Evolutionary conservation across 2,888 invertebrate genomes (phyloP), one percentile per base, ranked within the genome.

Genomic region (Gari tellinella): DNA sequence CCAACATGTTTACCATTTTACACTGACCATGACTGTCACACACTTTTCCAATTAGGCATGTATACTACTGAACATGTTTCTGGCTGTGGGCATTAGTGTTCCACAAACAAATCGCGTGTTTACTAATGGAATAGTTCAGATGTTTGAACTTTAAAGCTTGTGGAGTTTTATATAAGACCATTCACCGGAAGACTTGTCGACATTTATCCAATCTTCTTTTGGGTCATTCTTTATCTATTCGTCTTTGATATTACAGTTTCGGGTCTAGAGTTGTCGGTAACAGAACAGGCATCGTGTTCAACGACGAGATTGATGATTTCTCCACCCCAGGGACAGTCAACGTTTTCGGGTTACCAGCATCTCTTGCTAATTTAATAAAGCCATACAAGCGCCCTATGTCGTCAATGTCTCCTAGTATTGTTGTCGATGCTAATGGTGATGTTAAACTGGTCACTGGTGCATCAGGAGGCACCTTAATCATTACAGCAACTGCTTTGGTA

Each of bases 281-380:
- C 2, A 25, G 81, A 17, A 88, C 89, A 7, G 99, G 98, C 0
- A 95, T 99, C 19, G 93, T 98, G 14, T 95, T 97, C 92, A 97
- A 97, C 91, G 95, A 96, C 85, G 95, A 96, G 88, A 97, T 97
- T 96, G 96, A 97, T 84, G 97, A 97, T 90, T 99, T 98, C 91
- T 95, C 96, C 0, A 93, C 95, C 4, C 95, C 96, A 0, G 69
- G 84, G 2, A 85, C 85, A 46, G 64, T 57, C 8, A 86, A 87
- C 51, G 46, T 21, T 23, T 92, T 89, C 67, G 92, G 91, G 1
- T 86, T 91, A 57, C 86, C 89, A 17, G 95, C 97, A 0, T 96
- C 96, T 0, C 94, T 95, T 0, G 95, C 95, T 0, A 99, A 98
- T 92, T 95, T 94, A 90, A 95, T 98, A 55, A 93, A 92, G 38